phyloP scores from a whole-genome alignment of 1,140 invertebrate genomes.

The Pseudomyrmex pallidus region DNA sequence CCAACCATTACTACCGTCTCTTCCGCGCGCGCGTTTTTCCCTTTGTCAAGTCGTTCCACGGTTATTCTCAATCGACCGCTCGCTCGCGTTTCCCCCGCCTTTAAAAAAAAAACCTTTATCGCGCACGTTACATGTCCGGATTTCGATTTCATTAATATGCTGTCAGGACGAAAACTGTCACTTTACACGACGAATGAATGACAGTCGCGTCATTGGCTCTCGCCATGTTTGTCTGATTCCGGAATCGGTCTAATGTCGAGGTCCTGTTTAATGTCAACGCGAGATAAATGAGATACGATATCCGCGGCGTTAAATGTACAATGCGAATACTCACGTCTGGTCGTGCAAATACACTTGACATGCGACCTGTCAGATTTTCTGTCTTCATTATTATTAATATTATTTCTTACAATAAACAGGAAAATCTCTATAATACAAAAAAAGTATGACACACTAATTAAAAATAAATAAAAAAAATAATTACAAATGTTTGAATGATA shows the following conservation, averaged over 20 bases:
- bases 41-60: conserved; percentile 4
- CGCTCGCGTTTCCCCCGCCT: neutral
- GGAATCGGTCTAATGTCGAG: conserved; percentile 42
- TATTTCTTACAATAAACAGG: neutral
- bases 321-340: conserved; percentile 1
- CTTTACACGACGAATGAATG: conserved; percentile 12
- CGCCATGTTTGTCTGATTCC: conserved; percentile 16
- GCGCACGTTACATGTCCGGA: neutral
- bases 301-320: conserved; percentile 27
- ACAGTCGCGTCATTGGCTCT: conserved; percentile 24
- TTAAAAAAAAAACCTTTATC: neutral
- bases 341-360: conserved; percentile 1
- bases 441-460: no score
- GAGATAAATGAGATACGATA: conserved; percentile 48
- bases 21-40: conserved; percentile 3
- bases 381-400: neutral
- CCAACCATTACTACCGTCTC: conserved; percentile 34
- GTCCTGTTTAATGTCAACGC: conserved; percentile 34
- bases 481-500: neutral
- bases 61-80: conserved; percentile 32
- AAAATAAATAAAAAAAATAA: no score
- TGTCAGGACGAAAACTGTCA: conserved; percentile 14
- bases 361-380: conserved; percentile 23
- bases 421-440: neutral
- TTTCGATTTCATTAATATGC: neutral